These are phyloP conservation scores for Heliconius eleuchia DNA, from an alignment of 1,140 invertebrate species.

Conservation along the genomic window DNA sequence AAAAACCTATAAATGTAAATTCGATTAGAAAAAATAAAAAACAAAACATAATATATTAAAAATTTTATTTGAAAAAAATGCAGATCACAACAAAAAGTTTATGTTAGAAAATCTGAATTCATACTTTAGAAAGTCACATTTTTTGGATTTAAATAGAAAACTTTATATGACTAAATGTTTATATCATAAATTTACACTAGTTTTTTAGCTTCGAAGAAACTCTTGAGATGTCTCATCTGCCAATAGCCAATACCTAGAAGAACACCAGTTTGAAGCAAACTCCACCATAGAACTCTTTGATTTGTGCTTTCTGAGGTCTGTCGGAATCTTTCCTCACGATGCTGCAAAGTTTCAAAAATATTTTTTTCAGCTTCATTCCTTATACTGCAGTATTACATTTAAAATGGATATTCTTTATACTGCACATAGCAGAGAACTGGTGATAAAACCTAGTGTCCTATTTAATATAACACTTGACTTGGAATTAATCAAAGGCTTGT, in stretches of 20 bases:
- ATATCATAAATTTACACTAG: conserved; percentile 88
- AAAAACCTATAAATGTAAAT: no score
- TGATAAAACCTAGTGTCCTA: no score
- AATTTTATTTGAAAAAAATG: conserved; percentile 32
- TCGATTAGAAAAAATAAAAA: not conserved
- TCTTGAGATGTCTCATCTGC: conserved; percentile 99
- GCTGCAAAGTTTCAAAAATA: conserved; percentile 84
- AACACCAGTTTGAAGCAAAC: conserved; percentile 94
- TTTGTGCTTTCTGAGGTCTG: conserved; percentile 99
- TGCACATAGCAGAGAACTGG: no score
- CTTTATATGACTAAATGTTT: conserved; percentile 36
- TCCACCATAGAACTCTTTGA: conserved; percentile 98
- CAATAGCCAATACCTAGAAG: conserved; percentile 96
- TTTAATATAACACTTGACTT: no score
- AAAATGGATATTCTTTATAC: no score
- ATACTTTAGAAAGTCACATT: conserved; percentile 23
- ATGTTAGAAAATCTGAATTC: conserved; percentile 26
- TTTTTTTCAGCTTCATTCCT: not conserved
- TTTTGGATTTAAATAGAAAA: conserved; percentile 42
- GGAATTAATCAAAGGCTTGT: no score
- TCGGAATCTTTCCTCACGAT: conserved; percentile 98
- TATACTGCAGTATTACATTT: not conserved
- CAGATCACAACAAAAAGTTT: conserved; percentile 36
- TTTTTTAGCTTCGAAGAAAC: conserved; percentile 99
- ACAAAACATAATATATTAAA: conserved; percentile 17